Conservation (phyloP, 2,113 vertebrate species). For the Deroptyus accipitrinus region DNA sequence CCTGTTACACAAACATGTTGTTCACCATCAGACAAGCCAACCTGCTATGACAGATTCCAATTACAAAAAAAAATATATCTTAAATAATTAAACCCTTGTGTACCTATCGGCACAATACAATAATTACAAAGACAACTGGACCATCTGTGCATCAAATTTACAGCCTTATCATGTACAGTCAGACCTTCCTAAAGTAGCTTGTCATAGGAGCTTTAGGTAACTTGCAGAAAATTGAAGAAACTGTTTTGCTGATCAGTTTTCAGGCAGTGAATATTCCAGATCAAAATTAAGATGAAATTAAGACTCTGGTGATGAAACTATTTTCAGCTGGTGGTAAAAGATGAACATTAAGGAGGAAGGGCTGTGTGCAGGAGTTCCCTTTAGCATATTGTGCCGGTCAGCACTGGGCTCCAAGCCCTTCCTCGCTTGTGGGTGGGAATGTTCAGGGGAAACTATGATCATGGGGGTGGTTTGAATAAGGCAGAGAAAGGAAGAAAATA, state of each 20-base stretch:
- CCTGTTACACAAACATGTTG: slow-evolving; percentile 48
- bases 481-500: background rate
- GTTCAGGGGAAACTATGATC: background rate
- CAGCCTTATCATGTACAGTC: background rate
- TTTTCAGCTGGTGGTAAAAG: background rate
- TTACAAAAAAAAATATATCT: slow-evolving; percentile 65
- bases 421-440: background rate
- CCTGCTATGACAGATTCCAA: slow-evolving; percentile 42
- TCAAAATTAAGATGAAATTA: background rate
- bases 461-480: background rate
- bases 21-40: slow-evolving; percentile 16
- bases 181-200: slow-evolving; percentile 19
- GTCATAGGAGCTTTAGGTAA: background rate
- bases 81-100: slow-evolving; percentile 62
- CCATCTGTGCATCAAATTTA: slow-evolving; percentile 65
- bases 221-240: background rate
- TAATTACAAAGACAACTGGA: slow-evolving; percentile 58
- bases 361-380: background rate
- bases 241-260: background rate
- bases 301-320: background rate
- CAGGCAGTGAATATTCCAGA: background rate
- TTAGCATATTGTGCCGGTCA: background rate
- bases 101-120: slow-evolving; percentile 23
- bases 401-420: background rate
- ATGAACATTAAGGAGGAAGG: background rate